Conservation (phyloP, 2,113 vertebrate genomes). For the Pithys albifrons region DNA sequence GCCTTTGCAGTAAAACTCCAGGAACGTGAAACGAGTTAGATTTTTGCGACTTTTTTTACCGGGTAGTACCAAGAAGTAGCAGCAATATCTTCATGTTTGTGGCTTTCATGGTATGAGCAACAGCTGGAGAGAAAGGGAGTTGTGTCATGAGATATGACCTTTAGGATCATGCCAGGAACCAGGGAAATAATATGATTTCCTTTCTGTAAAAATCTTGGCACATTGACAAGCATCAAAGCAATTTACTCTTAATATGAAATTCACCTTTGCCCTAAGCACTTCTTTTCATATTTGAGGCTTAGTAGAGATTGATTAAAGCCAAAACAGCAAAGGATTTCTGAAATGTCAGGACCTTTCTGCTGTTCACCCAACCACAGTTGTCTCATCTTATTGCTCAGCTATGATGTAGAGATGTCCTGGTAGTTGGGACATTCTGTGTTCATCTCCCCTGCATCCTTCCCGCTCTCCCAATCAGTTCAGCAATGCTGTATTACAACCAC, state of each 20-base stretch:
- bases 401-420: neutral
- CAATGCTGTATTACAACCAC: neutral
- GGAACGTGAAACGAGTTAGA: neutral
- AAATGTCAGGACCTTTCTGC: constrained; percentile 68
- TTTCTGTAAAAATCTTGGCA: constrained; percentile 17
- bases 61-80: neutral
- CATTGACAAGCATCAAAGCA: constrained; percentile 37
- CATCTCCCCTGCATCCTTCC: neutral
- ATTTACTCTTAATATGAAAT: constrained; percentile 57
- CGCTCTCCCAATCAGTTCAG: neutral
- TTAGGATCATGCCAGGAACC: constrained; percentile 13
- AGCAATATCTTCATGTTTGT: neutral
- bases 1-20: neutral
- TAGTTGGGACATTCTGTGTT: fast-evolving
- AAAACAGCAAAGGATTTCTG: constrained; percentile 61
- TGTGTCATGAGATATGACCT: neutral
- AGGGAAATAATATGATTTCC: constrained; percentile 24
- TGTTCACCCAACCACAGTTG: constrained; percentile 12
- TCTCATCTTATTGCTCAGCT: constrained; percentile 4
- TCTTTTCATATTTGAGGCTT: constrained; percentile 64
- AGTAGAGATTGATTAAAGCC: constrained; percentile 55
- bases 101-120: neutral
- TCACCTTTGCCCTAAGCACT: constrained; percentile 61
- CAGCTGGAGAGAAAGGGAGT: neutral
- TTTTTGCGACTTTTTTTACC: neutral